Percentiles rank a stretch among this genome's conserved stretches.
Evolutionary conservation across 2,113 vertebrate species (phyloP).

Genomic region (Romanogobio albipinnatus): DNA sequence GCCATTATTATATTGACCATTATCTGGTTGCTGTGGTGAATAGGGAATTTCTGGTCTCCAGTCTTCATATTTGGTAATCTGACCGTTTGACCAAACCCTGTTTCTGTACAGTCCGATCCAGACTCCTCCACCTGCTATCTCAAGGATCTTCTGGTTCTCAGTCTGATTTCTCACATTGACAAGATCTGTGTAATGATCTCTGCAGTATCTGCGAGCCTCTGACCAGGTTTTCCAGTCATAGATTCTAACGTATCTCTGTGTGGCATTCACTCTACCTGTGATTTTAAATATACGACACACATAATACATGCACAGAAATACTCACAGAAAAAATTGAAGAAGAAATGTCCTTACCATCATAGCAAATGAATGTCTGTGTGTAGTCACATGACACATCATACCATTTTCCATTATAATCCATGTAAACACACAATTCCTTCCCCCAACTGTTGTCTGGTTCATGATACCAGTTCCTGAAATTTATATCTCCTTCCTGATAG

Average conservation of each 20-base stretch:
- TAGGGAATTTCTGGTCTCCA: not conserved
- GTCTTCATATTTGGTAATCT: not conserved
- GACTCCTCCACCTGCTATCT: not conserved
- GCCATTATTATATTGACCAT: not conserved
- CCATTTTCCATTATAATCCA: too few species aligned
- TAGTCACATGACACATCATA: not conserved
- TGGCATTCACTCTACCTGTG: not conserved
- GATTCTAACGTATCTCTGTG: not conserved
- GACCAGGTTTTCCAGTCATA: not conserved
- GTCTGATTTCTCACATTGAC: slow-evolving; percentile 41
- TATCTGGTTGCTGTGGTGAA: slow-evolving; percentile 32
- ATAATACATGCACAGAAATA: not conserved
- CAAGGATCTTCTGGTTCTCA: slow-evolving; percentile 33
- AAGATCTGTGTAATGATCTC: slow-evolving; percentile 33
- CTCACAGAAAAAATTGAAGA: not conserved
- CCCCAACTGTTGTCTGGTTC: too few species aligned
- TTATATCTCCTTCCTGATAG: too few species aligned
- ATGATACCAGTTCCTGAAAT: too few species aligned
- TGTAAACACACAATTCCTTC: too few species aligned
- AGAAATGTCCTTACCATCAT: slow-evolving; percentile 12
- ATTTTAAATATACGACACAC: not conserved
- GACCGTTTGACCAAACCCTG: slow-evolving; percentile 32
- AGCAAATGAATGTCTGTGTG: not conserved
- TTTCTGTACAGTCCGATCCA: slow-evolving; percentile 51
- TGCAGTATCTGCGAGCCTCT: slow-evolving; percentile 42